Conservation (phyloP, 2,888 invertebrate genomes). For the Microplitis manilae region DNA sequence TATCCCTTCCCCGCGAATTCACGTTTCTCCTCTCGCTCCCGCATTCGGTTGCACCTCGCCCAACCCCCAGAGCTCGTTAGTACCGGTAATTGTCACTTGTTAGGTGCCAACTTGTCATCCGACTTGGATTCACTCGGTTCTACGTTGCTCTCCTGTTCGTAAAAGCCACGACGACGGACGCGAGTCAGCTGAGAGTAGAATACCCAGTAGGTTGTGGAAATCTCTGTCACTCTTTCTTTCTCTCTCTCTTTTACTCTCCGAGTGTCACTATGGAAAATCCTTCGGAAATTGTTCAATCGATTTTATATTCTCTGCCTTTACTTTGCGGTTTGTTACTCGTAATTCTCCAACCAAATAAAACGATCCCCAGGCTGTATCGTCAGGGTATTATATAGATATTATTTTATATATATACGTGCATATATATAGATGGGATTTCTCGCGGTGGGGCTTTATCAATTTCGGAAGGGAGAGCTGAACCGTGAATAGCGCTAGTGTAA, state of each 20-base stretch:
- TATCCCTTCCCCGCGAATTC: neutral
- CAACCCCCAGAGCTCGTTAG: constrained; percentile 58
- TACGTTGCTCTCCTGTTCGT: constrained; percentile 28
- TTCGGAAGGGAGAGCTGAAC: constrained; percentile 4
- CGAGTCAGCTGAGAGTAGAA: constrained; percentile 29
- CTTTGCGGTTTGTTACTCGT: constrained; percentile 20
- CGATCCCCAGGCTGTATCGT: neutral
- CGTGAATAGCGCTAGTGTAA: constrained; percentile 16
- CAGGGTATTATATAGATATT: neutral
- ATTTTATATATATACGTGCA: too few relatives aligned
- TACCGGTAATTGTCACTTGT: constrained; percentile 64
- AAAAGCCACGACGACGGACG: constrained; percentile 10
- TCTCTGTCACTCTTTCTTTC: too few relatives aligned
- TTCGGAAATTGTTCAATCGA: constrained; percentile 27
- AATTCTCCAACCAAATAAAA: constrained; percentile 1
- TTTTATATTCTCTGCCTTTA: neutral
- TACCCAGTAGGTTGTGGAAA: neutral
- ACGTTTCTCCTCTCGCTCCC: neutral
- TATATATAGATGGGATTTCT: neutral
- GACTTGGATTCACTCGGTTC: constrained; percentile 27
- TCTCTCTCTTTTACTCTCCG: neutral
- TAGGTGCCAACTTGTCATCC: constrained; percentile 55
- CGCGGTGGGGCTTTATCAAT: constrained; percentile 20
- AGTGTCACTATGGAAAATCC: constrained; percentile 7
- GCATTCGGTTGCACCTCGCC: constrained; percentile 18